Conservation (phyloP, 2,797 vertebrate species). For the Sebastes nivosus region DNA sequence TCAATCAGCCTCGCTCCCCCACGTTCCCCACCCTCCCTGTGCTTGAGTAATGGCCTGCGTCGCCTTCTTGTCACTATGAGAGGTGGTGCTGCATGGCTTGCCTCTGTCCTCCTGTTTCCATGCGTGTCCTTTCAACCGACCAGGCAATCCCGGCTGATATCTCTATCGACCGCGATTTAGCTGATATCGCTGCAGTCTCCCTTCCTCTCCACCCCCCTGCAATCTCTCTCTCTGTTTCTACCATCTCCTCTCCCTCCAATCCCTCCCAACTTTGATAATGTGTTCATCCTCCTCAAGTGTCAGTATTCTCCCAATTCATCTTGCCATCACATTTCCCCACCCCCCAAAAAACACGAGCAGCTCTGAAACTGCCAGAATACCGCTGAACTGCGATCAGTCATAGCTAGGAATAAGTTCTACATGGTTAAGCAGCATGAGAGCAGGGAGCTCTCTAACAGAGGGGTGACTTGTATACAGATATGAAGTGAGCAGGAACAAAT, state of each 20-base stretch:
- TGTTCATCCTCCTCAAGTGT: conserved; percentile 49
- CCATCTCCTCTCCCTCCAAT: conserved; percentile 14
- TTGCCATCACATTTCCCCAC: conserved; percentile 21
- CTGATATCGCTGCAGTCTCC: conserved; percentile 72
- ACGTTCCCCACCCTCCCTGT: conserved; percentile 33
- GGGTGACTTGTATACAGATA: conserved; percentile 64
- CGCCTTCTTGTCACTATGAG: conserved; percentile 83
- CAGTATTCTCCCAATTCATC: conserved; percentile 54
- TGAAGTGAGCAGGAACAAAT: conserved; percentile 50
- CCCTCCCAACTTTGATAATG: conserved; percentile 29
- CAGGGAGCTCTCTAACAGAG: conserved; percentile 46
- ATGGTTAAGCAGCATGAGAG: conserved; percentile 69
- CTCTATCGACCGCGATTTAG: conserved; percentile 84
- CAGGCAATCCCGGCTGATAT: conserved; percentile 84
- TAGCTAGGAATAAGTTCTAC: conserved; percentile 65
- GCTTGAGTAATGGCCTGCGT: conserved; percentile 83
- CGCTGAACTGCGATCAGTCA: conserved; percentile 65
- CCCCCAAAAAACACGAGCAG: conserved; percentile 17
- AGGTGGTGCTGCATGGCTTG: conserved; percentile 79
- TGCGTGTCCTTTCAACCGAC: conserved; percentile 80
- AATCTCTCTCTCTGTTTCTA: conserved; percentile 24
- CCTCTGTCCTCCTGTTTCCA: conserved; percentile 79
- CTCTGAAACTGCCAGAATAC: conserved; percentile 50
- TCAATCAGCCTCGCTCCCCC: conserved; percentile 64
- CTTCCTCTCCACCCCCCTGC: conserved; percentile 22